Conservation (phyloP, 2,113 vertebrate genomes). For the Geococcyx californianus region DNA sequence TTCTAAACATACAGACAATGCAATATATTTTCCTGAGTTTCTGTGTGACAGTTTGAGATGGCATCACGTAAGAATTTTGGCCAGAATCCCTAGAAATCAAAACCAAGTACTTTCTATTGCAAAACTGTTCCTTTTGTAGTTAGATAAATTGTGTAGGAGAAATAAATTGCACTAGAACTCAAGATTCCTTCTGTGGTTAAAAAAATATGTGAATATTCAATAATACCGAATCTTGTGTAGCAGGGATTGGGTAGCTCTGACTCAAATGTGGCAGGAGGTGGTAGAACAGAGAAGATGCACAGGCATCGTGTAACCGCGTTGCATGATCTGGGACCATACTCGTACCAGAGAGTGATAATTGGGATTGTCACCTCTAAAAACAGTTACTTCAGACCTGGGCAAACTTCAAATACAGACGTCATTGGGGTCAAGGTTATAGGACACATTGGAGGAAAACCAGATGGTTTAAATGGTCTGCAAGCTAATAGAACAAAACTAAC, state of each 20-base stretch:
- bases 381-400: background rate
- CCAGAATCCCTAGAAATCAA: slow-evolving; percentile 6
- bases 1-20: background rate
- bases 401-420: slow-evolving; percentile 29
- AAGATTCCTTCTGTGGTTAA: background rate
- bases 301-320: background rate
- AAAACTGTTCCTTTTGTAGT: background rate
- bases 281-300: background rate
- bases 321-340: background rate
- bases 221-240: background rate
- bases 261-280: background rate
- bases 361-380: slow-evolving; percentile 50
- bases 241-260: background rate
- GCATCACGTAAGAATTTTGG: background rate
- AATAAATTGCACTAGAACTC: background rate
- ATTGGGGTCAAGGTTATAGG: slow-evolving; percentile 22
- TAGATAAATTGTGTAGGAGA: background rate
- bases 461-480: slow-evolving; percentile 38
- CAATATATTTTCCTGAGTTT: slow-evolving; percentile 34
- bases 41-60: background rate
- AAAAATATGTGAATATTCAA: background rate
- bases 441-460: slow-evolving; percentile 44
- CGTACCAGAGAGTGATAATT: background rate
- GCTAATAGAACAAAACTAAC: slow-evolving; percentile 35
- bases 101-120: background rate